Base-by-base conservation (phyloP, 2,113 vertebrate species). In the Cricetomys ansorgei region DNA sequence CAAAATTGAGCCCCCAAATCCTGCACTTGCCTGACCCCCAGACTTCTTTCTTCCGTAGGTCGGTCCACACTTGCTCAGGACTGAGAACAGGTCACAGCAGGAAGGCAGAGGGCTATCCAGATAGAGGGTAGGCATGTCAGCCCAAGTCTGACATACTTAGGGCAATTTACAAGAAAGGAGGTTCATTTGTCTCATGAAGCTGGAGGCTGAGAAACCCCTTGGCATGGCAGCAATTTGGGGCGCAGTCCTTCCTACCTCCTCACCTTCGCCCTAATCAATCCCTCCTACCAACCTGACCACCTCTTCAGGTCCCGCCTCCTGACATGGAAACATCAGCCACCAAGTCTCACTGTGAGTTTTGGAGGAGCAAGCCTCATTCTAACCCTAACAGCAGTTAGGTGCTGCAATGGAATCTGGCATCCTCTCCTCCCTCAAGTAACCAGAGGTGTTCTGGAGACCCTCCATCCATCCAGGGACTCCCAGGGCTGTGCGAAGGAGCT, bases 61-160 rank as follows among this genome's bases (percentile, higher is more conserved):
- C 62, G 59, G 8, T 65, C 43, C 37, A n/a, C 55, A 4, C 8
- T 87, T 40, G 59, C 73, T 83, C 45, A 77, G 34, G 65, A 48
- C 59, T 19, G 12, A 53, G 79, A 23, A 13, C 27, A 77, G 50
- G 53, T 23, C 48, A 40, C n/a, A 64, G 50, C 55, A 11, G 12
- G 25, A 48, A 27, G 3, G 10, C 0, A 27, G 9, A 17, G 17
- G n/a, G 31, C 11, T 1, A 13, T n/a, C 31, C 21, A 0, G 34
- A 16, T 16, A 4, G 34, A 17, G 1, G 5, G 6, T 12, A 5
- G 65, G 7, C 27, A 1, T 15, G 13, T 43, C 90, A 37, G 21
- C 43, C 31, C 3, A n/a, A 15, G 34, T 70, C 64, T 43, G 65
- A 92, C 65, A 34, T 10, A 57, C n/a, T 43, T 25, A 1, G 4